A percentile compares a stretch with the other conserved stretches of the same genome.
These are phyloP conservation scores for Stichopus horrens DNA, from an alignment of 53 echinoderm and acorn worm species.

Conservation along the genomic window DNA sequence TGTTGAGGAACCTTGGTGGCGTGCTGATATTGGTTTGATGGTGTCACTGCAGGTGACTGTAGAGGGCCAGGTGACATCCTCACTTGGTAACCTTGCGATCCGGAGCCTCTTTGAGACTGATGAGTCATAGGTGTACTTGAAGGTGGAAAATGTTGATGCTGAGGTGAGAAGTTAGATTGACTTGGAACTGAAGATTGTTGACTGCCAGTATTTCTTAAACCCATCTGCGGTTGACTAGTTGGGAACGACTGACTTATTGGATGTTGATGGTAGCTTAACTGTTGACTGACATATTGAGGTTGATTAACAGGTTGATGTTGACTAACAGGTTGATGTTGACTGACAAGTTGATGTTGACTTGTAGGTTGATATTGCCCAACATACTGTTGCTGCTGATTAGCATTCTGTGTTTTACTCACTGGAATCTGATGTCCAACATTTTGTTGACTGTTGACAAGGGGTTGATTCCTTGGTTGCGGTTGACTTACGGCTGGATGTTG, in stretches of 20 bases:
- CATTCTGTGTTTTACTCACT: slow-evolving; percentile 29
- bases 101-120: slow-evolving; percentile 11
- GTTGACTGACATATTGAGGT: neutral
- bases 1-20: slow-evolving; percentile 18
- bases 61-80: neutral
- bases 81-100: slow-evolving; percentile 49
- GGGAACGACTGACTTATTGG: neutral
- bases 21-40: slow-evolving; percentile 23
- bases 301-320: slow-evolving; percentile 26
- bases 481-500: slow-evolving; percentile 21
- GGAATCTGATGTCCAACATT: slow-evolving; percentile 52
- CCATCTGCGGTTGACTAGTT: neutral
- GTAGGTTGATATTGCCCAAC: slow-evolving; percentile 14
- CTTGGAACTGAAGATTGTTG: neutral
- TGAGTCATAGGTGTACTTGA: neutral
- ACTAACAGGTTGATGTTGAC: slow-evolving; percentile 26
- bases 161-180: neutral
- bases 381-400: slow-evolving; percentile 31
- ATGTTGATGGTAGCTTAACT: neutral
- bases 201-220: neutral
- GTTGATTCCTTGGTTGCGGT: slow-evolving; percentile 35
- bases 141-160: neutral
- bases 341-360: neutral
- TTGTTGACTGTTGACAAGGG: slow-evolving; percentile 45
- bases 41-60: neutral